phyloP scores from a whole-genome alignment of 2,888 invertebrate genomes.

The Archips crataeganus region DNA sequence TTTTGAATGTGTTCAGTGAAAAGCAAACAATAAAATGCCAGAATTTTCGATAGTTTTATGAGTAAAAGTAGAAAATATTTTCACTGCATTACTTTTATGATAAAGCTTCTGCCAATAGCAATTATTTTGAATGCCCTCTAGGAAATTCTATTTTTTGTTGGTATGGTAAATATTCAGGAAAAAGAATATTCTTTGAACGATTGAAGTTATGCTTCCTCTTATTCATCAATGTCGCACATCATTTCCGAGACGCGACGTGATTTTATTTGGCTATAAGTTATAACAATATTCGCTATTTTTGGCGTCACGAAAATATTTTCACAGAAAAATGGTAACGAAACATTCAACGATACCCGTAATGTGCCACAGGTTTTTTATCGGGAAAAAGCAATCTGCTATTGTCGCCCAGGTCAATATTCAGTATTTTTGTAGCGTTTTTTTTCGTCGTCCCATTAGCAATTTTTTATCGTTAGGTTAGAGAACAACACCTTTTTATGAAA shows the following conservation, averaged over 20 bases:
- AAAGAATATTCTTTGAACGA: constrained; percentile 26
- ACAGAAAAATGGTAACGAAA: not conserved
- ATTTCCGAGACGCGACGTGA: constrained; percentile 54
- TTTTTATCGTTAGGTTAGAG: too few relatives aligned
- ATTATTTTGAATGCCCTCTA: not conserved
- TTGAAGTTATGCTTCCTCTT: constrained; percentile 63
- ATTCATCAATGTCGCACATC: constrained; percentile 63
- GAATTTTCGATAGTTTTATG: not conserved
- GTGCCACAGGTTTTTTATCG: not conserved
- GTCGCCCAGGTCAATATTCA: too few relatives aligned
- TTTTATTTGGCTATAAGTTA: constrained; percentile 42
- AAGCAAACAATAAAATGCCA: not conserved
- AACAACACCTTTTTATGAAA: too few relatives aligned
- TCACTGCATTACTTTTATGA: not conserved
- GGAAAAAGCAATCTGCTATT: not conserved
- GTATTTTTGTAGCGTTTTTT: too few relatives aligned
- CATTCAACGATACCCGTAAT: not conserved
- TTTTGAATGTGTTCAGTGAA: too few relatives aligned
- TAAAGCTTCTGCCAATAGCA: not conserved
- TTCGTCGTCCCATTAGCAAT: too few relatives aligned
- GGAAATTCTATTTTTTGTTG: constrained; percentile 8
- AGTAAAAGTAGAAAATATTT: not conserved
- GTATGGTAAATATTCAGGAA: constrained; percentile 17
- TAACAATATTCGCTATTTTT: constrained; percentile 39
- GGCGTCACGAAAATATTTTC: not conserved